Evolutionary conservation across 2,888 invertebrate genomes (phyloP), one percentile per base, ranked within the genome.

Genomic region (Drosophila antonietae): DNA sequence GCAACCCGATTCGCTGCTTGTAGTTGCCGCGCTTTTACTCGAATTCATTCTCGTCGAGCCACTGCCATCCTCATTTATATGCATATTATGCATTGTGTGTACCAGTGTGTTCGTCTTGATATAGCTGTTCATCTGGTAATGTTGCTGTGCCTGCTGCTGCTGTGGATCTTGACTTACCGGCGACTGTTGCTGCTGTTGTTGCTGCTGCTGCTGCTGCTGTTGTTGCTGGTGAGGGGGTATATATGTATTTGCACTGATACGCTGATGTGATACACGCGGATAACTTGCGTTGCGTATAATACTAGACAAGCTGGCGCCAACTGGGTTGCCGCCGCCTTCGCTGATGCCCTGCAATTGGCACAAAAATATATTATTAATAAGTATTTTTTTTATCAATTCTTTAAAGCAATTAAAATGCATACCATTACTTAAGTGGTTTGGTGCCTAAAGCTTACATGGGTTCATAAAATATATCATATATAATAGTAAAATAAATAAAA

Each of bases 1-100:
- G 71, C 93, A 93, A 35, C 92, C 92, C 3, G 93, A 92, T 78
- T 93, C 93, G 73, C 93, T 93, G 39, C 91, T 92, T 9, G 85
- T 85, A 23, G 87, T 81, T 8, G 89, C 71, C 14, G 86, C 79
- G 73, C 91, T 91, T 72, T 92, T 92, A 68, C 87, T 90, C 18
- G 90, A 90, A 78, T 89, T 89, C 62, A 90, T 90, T 41, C 86
- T 71, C 70, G 88, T 82, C 31, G 78, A 75, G 14, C 72, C 73
- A 23, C 73, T 82, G n/a, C 71, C 82, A 67, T 76, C 84, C 3
- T 80, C 79, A 43, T 59, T 88, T 31, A 89, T 72, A 44, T 89
- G 84, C 90, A 93, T 91, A 68, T 90, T 92, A 68, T 92, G 93
- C 89, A 93, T 88, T 10, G 79, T 65, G 61, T 89, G 84, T 33